Conservation (phyloP, 1,140 invertebrate species). For the Sipha flava region DNA sequence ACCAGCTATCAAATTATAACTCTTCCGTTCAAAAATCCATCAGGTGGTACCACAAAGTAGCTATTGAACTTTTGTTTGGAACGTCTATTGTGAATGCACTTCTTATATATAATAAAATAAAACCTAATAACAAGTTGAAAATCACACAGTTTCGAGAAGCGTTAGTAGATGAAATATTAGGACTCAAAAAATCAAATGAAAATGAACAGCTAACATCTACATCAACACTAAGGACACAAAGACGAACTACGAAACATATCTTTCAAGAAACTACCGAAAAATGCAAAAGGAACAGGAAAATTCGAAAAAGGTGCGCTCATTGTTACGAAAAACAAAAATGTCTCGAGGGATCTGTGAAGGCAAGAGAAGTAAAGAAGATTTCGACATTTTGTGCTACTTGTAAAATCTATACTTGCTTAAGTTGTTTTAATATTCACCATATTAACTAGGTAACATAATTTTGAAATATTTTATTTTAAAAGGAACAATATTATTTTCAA, state of each 20-base stretch:
- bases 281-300: neutral
- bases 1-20: constrained; percentile 44
- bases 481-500: no score
- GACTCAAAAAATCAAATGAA: neutral
- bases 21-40: constrained; percentile 42
- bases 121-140: neutral
- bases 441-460: neutral
- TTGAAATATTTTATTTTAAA: no score
- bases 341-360: neutral
- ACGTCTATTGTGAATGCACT: constrained; percentile 30
- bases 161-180: neutral
- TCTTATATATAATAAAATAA: constrained; percentile 14
- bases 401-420: neutral
- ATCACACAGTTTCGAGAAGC: constrained; percentile 12
- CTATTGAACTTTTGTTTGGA: constrained; percentile 42
- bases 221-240: no score
- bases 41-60: constrained; percentile 45
- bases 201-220: neutral
- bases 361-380: neutral
- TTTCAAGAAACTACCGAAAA: neutral
- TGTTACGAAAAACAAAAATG: neutral
- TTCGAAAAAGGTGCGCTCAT: neutral
- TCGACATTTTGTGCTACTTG: neutral
- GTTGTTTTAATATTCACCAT: neutral
- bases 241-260: neutral